These are phyloP conservation scores for sheep (Ovis aries) DNA, from an alignment of 2,113 vertebrate genomes.

Conservation along the genomic window ARS-UI_Ramb_v3.0 NC_056076.1:54397501-54398000, in stretches of 20 bases:
- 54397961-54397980: background rate
- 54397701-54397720: background rate
- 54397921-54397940: background rate
- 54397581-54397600: background rate
- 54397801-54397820: background rate
- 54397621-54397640: background rate
- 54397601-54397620: conserved; percentile 9
- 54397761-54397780: background rate
- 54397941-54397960: background rate
- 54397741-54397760: background rate
- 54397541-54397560: background rate
- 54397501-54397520: background rate
- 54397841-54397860: background rate
- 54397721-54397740: background rate
- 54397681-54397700: background rate
- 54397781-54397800: background rate
- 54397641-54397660: background rate
- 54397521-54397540: background rate
- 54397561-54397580: background rate
- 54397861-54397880: background rate
- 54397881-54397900: background rate
- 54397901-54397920: background rate
- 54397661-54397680: background rate
- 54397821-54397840: background rate
- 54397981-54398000: rapidly evolving